phyloP scores from a whole-genome alignment of 2,113 vertebrate species.

The Pelusios castaneus region DNA sequence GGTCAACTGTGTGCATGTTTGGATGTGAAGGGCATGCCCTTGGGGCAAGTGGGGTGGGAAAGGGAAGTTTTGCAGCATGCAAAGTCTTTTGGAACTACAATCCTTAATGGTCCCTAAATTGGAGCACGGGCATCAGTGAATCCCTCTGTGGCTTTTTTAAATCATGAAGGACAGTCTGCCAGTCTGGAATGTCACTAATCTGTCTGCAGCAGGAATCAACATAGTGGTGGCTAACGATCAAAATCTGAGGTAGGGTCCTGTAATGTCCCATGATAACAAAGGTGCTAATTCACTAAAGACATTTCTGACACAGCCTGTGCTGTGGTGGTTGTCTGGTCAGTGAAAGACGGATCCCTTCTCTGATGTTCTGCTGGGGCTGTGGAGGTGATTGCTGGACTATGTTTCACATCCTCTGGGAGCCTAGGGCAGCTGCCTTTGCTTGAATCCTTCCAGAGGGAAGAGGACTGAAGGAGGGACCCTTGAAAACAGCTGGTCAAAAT shows the following conservation, averaged over 20 bases:
- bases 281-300: background rate
- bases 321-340: background rate
- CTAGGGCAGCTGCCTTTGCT: background rate
- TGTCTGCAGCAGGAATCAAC: background rate
- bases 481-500: background rate
- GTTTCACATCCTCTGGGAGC: background rate
- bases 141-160: background rate
- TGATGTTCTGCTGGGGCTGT: background rate
- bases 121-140: too few relatives aligned
- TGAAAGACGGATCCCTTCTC: background rate
- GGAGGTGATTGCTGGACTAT: background rate
- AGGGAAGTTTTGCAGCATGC: background rate
- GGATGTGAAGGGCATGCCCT: background rate
- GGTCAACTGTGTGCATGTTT: background rate
- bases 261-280: too few relatives aligned
- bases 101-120: background rate
- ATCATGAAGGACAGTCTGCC: background rate
- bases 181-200: background rate
- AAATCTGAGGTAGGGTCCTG: background rate
- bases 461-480: background rate
- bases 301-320: background rate
- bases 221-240: background rate
- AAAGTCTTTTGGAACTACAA: background rate
- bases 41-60: background rate
- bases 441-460: background rate